Evolutionary conservation across 2,888 invertebrate genomes (phyloP), one percentile per base, ranked within the genome.

Genomic region (Stenodema calcarata): DNA sequence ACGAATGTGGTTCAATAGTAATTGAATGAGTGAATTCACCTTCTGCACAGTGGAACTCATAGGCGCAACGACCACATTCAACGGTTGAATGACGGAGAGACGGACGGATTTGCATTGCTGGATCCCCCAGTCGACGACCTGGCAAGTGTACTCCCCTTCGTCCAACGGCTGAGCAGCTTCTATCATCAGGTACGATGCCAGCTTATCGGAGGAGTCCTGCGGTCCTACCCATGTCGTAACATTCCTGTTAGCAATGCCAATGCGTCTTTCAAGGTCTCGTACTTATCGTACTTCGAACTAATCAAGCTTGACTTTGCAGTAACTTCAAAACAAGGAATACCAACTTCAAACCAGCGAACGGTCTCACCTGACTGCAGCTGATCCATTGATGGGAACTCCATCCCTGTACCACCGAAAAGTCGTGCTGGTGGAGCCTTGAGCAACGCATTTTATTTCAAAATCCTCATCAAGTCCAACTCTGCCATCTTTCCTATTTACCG

Each of bases 391-490:
- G 89, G 93, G 93, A 88, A 94, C 92, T 7, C 95, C 95, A 90
- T 96, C 96, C 91, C 96, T 96, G 92, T 94, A 96, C 96, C 96
- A 96, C 41, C 94, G 93, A 91, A 96, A 96, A 84, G 92, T 93
- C 90, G 95, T 95, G 88, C 94, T 93, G 0, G 95, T 93, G 76
- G 96, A 95, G 83, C 96, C 96, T 90, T 95, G 94, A 30, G 96
- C 95, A 89, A 94, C 93, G 90, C 96, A 96, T 86, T 95, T 95
- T 89, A 96, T 92, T 89, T 94, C 94, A 90, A 96, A 95, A 91
- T 95, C 95, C 81, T 95, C 95, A 6, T 94, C 94, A 90, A 95
- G 94, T 91, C 95, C 94, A 87, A 94, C 93, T 11, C 86, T 75
- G 28, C 88, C 87, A 27, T 88, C 88, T 27, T 88, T 88, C 73